phyloP scores from a whole-genome alignment of 1,140 invertebrate genomes.

The Calosoma granatense region DNA sequence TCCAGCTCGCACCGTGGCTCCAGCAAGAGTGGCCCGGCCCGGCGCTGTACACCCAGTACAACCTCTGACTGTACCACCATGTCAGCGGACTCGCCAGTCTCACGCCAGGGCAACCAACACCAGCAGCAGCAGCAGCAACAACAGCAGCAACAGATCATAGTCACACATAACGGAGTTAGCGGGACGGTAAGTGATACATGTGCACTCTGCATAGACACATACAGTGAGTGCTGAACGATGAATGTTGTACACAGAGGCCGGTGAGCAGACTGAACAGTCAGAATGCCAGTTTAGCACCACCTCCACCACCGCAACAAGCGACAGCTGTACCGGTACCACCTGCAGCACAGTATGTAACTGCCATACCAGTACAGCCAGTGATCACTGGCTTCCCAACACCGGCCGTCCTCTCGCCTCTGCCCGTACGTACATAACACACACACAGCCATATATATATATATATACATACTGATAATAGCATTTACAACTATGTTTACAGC shows the following conservation, averaged over 20 bases:
- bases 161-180: conserved; percentile 7
- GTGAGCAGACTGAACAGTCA: no score
- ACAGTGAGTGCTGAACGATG: no score
- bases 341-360: conserved; percentile 46
- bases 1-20: conserved; percentile 30
- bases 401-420: conserved; percentile 32
- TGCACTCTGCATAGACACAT: no score
- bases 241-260: no score
- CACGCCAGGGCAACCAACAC: conserved; percentile 34
- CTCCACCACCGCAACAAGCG: conserved; percentile 27
- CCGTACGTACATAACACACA: conserved; percentile 21
- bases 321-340: conserved; percentile 38
- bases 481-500: conserved; percentile 8
- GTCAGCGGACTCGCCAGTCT: conserved; percentile 54
- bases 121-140: conserved; percentile 10
- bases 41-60: conserved; percentile 29
- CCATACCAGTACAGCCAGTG: conserved; percentile 49
- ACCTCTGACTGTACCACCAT: conserved; percentile 47
- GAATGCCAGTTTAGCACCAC: no score
- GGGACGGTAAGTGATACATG: no score
- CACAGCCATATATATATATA: background rate
- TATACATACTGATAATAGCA: no score
- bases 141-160: conserved; percentile 15
- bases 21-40: conserved; percentile 13
- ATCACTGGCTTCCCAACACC: conserved; percentile 34